These are phyloP conservation scores for Marisa cornuarietis DNA, from an alignment of 1,140 invertebrate species.

Conservation along the genomic window DNA sequence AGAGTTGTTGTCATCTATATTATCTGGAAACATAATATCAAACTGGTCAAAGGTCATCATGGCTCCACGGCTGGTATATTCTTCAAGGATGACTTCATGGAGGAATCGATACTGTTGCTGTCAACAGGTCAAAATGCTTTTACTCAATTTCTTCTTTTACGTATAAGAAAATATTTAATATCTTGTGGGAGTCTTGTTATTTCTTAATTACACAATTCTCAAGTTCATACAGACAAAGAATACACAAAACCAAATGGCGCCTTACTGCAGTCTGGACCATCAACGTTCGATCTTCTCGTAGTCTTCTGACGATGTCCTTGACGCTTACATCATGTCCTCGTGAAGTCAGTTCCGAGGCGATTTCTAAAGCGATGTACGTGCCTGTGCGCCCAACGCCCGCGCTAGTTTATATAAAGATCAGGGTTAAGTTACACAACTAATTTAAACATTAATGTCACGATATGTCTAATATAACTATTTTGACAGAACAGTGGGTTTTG, in stretches of 20 bases:
- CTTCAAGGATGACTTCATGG: conserved; percentile 9
- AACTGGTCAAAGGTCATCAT: conserved; percentile 4
- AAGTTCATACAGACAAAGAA: too few species aligned
- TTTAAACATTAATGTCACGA: too few species aligned
- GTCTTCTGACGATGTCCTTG: conserved; percentile 30
- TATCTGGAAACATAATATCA: not conserved
- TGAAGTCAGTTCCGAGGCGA: conserved; percentile 37
- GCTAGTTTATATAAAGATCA: conserved; percentile 35
- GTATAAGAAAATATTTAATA: too few species aligned
- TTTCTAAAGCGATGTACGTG: conserved; percentile 59
- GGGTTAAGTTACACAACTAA: too few species aligned
- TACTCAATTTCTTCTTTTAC: too few species aligned
- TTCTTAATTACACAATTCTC: too few species aligned
- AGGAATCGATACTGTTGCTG: conserved; percentile 12
- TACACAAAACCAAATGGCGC: too few species aligned
- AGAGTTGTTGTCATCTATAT: not conserved
- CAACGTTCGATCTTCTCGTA: conserved; percentile 35
- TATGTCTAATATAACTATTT: too few species aligned
- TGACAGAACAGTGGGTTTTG: not conserved
- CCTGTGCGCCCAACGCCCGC: conserved; percentile 62
- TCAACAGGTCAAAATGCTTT: too few species aligned
- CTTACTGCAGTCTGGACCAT: conserved; percentile 44
- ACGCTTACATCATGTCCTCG: conserved; percentile 40
- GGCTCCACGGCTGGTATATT: conserved; percentile 5
- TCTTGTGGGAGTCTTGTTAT: too few species aligned